These are phyloP conservation scores for Zaprionus tsacasi DNA, from an alignment of 1,140 invertebrate species.

Conservation along the genomic window DNA sequence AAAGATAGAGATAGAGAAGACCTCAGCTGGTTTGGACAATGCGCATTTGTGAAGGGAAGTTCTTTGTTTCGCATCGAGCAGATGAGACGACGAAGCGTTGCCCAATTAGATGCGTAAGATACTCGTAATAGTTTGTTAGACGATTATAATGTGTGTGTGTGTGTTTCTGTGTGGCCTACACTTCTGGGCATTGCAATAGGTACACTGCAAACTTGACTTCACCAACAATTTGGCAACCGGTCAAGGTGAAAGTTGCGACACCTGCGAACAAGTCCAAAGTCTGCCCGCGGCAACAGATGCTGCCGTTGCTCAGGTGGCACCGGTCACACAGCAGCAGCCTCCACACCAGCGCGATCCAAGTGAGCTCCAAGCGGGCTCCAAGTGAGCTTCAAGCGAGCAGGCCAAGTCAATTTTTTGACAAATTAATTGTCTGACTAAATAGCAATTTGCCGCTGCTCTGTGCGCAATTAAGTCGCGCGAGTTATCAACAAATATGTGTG, in stretches of 20 bases:
- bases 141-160: slow-evolving; percentile 39
- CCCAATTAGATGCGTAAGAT: slow-evolving; percentile 28
- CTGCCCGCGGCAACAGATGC: slow-evolving; percentile 18
- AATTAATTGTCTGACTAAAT: slow-evolving; percentile 76
- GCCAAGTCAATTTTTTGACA: slow-evolving; percentile 58
- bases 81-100: slow-evolving; percentile 8
- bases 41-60: slow-evolving; percentile 69
- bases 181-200: slow-evolving; percentile 29
- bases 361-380: slow-evolving; percentile 6
- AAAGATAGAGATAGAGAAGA: not conserved
- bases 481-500: slow-evolving; percentile 56
- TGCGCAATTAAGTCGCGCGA: slow-evolving; percentile 52
- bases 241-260: slow-evolving; percentile 80
- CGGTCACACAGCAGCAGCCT: slow-evolving; percentile 18
- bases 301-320: slow-evolving; percentile 7
- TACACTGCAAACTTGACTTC: slow-evolving; percentile 27
- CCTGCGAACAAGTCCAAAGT: slow-evolving; percentile 59
- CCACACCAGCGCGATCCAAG: not conserved
- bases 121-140: slow-evolving; percentile 34
- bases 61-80: slow-evolving; percentile 58
- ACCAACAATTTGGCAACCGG: slow-evolving; percentile 58
- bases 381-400: not conserved
- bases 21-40: not conserved
- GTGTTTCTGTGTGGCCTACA: slow-evolving; percentile 45
- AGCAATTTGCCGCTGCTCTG: slow-evolving; percentile 49